Evolutionary conservation across 1,140 invertebrate genomes (phyloP).

Genomic region (Trichomalopsis sarcophagae): DNA sequence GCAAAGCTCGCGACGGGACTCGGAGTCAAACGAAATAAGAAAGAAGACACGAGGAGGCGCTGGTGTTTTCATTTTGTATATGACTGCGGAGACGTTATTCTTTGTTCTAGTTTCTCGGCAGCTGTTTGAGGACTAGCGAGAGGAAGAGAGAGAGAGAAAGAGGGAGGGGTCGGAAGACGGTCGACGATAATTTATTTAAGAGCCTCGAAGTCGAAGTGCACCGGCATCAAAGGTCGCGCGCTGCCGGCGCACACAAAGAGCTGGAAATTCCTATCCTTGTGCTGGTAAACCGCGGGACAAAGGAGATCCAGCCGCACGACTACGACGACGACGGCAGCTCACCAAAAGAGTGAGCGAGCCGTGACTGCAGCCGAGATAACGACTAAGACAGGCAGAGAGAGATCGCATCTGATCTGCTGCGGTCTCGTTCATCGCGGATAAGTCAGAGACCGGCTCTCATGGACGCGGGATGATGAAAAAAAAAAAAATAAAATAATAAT

Average conservation of each 20-base stretch:
- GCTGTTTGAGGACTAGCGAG: too few relatives aligned
- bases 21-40: not conserved
- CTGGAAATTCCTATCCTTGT: slow-evolving; percentile 26
- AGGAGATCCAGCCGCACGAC: slow-evolving; percentile 16
- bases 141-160: not conserved
- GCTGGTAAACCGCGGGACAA: slow-evolving; percentile 37
- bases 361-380: not conserved
- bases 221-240: slow-evolving; percentile 16
- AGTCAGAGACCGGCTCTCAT: too few relatives aligned
- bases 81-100: slow-evolving; percentile 7
- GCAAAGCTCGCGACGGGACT: not conserved
- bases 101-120: slow-evolving; percentile 26
- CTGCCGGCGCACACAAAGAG: not conserved
- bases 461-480: not conserved
- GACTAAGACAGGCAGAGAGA: not conserved
- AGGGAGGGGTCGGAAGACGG: not conserved
- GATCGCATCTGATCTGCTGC: not conserved
- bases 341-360: not conserved
- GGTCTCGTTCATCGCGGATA: too few relatives aligned
- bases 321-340: not conserved
- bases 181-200: slow-evolving; percentile 49
- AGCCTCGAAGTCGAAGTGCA: not conserved
- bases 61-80: slow-evolving; percentile 16
- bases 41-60: not conserved
- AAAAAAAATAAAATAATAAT: not conserved